phyloP scores from a whole-genome alignment of 2,888 invertebrate species.

The Limnephilus lunatus region DNA sequence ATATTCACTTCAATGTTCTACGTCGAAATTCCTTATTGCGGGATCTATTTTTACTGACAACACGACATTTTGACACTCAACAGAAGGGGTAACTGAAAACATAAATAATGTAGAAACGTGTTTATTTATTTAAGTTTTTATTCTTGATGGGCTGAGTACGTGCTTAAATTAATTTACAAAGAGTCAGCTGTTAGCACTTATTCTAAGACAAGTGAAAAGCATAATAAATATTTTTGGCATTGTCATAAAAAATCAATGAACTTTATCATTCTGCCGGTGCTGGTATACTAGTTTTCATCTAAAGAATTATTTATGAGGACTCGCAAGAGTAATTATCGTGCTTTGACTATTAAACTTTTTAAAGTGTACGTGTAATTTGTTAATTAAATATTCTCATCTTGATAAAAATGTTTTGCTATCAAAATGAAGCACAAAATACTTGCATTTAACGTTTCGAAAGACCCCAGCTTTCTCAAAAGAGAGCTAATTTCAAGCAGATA shows the following conservation, averaged over 20 bases:
- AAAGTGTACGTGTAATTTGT: neutral
- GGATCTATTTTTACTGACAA: neutral
- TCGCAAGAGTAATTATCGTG: too few relatives aligned
- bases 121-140: neutral
- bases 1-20: neutral
- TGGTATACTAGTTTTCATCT: neutral
- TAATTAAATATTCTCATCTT: neutral
- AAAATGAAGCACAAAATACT: neutral
- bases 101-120: neutral
- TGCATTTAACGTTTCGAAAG: neutral
- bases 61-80: neutral
- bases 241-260: too few relatives aligned
- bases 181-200: neutral
- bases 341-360: too few relatives aligned
- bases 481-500: neutral
- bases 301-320: too few relatives aligned
- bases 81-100: neutral
- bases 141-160: neutral
- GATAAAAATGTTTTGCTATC: neutral
- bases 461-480: neutral
- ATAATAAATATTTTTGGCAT: neutral
- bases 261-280: too few relatives aligned
- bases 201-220: too few relatives aligned
- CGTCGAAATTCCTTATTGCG: neutral
- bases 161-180: too few relatives aligned